phyloP scores from a whole-genome alignment of 2,797 vertebrate species.

The Myotis planiceps region DNA sequence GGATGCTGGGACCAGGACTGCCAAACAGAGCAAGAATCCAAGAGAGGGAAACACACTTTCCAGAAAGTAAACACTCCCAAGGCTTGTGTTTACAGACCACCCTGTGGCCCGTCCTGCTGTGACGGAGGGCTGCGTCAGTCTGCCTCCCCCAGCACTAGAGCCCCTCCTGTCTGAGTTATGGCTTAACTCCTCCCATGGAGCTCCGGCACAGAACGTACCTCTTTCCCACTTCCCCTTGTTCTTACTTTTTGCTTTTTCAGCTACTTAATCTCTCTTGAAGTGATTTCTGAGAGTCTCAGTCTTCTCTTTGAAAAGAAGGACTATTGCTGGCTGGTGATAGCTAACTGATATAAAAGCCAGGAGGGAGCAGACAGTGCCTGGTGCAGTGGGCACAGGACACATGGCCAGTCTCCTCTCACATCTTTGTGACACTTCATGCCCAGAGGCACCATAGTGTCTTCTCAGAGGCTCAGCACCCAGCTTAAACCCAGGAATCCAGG shows the following conservation, averaged over 20 bases:
- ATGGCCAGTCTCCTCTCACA: fast-evolving
- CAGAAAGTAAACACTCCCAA: neutral
- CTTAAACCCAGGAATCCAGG: neutral
- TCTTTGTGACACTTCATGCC: neutral
- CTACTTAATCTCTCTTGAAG: neutral
- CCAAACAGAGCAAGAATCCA: neutral
- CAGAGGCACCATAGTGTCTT: neutral
- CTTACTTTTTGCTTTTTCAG: neutral
- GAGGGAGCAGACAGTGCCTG: neutral
- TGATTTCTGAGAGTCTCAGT: neutral
- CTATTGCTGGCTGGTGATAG: neutral
- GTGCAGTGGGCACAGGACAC: neutral
- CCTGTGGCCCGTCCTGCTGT: neutral
- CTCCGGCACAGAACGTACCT: neutral
- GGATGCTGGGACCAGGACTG: neutral
- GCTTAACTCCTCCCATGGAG: neutral
- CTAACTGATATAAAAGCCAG: neutral
- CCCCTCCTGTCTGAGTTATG: neutral
- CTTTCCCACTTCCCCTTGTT: neutral
- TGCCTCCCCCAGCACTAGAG: no score
- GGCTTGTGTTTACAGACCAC: constrained; percentile 20
- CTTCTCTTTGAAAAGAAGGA: neutral
- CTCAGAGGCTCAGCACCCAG: neutral
- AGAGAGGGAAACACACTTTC: neutral
- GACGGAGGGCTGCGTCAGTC: neutral